phyloP scores from a whole-genome alignment of 2,113 vertebrate genomes.

The Pseudopipra pipra region DNA sequence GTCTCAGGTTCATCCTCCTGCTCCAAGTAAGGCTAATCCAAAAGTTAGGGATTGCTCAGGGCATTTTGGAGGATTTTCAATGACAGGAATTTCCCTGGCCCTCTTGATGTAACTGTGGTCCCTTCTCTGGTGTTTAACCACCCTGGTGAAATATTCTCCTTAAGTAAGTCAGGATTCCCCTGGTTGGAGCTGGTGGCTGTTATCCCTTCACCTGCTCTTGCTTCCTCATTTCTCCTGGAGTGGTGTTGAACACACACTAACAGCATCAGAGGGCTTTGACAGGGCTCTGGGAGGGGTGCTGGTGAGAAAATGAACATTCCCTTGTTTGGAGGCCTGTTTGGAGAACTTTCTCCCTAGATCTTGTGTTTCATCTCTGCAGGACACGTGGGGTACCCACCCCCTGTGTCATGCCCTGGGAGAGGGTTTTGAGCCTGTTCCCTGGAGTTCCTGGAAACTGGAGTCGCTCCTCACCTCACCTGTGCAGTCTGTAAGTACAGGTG shows the following conservation, averaged over 20 bases:
- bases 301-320: fast-evolving
- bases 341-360: neutral
- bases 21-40: neutral
- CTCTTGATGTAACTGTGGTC: neutral
- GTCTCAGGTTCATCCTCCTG: fast-evolving
- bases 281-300: neutral
- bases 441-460: neutral
- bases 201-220: neutral
- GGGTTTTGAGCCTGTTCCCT: neutral
- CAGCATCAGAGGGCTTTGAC: neutral
- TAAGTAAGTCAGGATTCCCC: neutral
- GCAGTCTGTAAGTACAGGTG: fast-evolving
- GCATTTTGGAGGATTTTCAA: neutral
- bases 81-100: neutral
- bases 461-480: fast-evolving
- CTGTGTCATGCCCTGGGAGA: fast-evolving
- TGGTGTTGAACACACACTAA: fast-evolving
- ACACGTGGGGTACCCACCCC: fast-evolving
- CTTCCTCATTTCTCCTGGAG: fast-evolving
- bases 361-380: neutral
- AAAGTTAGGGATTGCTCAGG: neutral
- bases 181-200: neutral
- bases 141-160: neutral
- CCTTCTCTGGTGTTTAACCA: neutral
- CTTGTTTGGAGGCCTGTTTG: neutral